phyloP scores from a whole-genome alignment of 2,113 vertebrate genomes.

The Lates calcarifer region DNA sequence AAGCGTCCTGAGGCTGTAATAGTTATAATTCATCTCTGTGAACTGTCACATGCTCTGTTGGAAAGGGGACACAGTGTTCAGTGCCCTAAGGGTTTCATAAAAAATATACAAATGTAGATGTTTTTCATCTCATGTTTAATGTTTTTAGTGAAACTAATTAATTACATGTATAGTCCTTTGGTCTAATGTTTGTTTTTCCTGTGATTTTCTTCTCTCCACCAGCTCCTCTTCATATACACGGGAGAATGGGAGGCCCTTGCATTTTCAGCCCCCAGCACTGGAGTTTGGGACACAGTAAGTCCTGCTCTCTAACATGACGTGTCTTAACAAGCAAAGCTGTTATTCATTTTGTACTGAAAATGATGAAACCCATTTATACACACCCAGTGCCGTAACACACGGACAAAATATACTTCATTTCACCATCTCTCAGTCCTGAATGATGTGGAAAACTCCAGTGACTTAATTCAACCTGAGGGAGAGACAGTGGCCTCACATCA shows the following conservation, averaged over 20 bases:
- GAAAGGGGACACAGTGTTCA: slow-evolving; percentile 16
- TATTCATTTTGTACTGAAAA: not conserved
- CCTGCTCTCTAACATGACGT: slow-evolving; percentile 1
- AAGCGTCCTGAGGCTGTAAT: not conserved
- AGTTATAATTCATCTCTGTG: not conserved
- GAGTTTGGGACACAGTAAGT: slow-evolving; percentile 98
- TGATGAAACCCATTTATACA: not conserved
- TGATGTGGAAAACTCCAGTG: slow-evolving; percentile 32
- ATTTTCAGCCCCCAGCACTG: slow-evolving; percentile 92
- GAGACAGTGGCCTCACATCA: not conserved
- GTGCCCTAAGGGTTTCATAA: not conserved
- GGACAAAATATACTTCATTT: not conserved
- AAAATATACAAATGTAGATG: not conserved
- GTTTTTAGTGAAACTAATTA: not conserved
- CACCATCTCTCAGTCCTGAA: not conserved
- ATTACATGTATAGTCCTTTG: not conserved
- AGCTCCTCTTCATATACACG: slow-evolving; percentile 90
- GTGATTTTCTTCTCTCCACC: slow-evolving; percentile 37
- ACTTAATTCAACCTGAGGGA: slow-evolving; percentile 7
- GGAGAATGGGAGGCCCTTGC: slow-evolving; percentile 88
- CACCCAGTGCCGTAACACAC: not conserved
- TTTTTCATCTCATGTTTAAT: not conserved
- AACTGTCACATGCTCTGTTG: slow-evolving; percentile 23
- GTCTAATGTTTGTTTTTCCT: not conserved
- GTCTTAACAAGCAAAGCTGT: slow-evolving; percentile 2